Percentiles rank a stretch among this genome's conserved stretches.
These are phyloP conservation scores for Calliphora vomitoria DNA, from an alignment of 2,888 invertebrate genomes.

Conservation along the genomic window DNA sequence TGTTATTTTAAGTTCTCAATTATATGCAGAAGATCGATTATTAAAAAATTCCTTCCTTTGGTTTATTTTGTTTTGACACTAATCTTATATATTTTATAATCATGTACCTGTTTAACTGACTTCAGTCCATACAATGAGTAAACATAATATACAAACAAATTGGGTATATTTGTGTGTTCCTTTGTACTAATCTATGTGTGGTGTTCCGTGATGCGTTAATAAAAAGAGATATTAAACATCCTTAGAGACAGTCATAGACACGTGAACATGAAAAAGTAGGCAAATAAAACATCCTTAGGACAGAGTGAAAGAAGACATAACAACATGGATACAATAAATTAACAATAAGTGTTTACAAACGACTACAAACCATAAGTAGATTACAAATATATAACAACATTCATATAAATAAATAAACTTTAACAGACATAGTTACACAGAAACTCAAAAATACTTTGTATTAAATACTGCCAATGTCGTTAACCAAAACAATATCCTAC, in stretches of 20 bases:
- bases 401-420: neutral
- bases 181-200: neutral
- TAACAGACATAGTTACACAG: no score
- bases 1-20: no score
- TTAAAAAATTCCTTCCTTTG: no score
- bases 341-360: conserved; percentile 14
- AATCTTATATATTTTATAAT: no score
- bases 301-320: neutral
- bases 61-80: no score
- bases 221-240: conserved; percentile 23
- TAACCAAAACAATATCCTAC: neutral
- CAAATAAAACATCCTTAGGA: conserved; percentile 8
- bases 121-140: no score
- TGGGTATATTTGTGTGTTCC: neutral
- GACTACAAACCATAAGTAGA: conserved; percentile 13
- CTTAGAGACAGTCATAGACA: conserved; percentile 7
- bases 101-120: no score
- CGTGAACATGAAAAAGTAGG: neutral
- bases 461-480: neutral
- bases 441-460: neutral
- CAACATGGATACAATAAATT: conserved; percentile 28
- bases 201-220: conserved; percentile 12
- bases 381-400: neutral
- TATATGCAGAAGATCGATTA: no score
- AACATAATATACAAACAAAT: no score